Evolutionary conservation across 2,888 invertebrate genomes (phyloP).

Genomic region (Vanessa cardui): DNA sequence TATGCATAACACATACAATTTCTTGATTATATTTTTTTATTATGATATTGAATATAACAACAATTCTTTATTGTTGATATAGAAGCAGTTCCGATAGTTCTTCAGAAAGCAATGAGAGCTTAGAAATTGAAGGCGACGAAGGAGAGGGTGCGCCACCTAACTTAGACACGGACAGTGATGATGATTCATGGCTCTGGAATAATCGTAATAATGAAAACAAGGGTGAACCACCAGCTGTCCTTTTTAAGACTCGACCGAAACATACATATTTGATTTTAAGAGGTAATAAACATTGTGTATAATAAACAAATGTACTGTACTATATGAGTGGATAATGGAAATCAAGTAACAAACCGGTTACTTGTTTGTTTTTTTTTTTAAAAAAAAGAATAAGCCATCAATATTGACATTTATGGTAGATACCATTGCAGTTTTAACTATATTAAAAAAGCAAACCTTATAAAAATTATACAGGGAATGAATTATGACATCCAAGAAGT

Average conservation of each 20-base stretch:
- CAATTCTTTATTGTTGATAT: slow-evolving; percentile 1
- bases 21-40: no score
- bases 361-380: no score
- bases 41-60: background rate
- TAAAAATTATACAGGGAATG: no score
- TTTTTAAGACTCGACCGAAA: slow-evolving; percentile 84
- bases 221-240: slow-evolving; percentile 65
- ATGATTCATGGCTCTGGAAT: slow-evolving; percentile 49
- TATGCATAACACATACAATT: no score
- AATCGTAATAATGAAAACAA: slow-evolving; percentile 55
- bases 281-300: slow-evolving; percentile 51
- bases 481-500: no score
- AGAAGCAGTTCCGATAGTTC: slow-evolving; percentile 45
- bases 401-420: no score
- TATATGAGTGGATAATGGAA: no score
- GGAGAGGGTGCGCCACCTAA: slow-evolving; percentile 46
- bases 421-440: no score
- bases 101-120: slow-evolving; percentile 32
- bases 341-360: no score
- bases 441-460: no score
- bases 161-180: slow-evolving; percentile 61
- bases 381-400: no score
- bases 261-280: slow-evolving; percentile 86
- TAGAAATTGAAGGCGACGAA: slow-evolving; percentile 47
- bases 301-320: no score